phyloP scores from a whole-genome alignment of 2,797 vertebrate genomes.

The Myotis findleyi region DNA sequence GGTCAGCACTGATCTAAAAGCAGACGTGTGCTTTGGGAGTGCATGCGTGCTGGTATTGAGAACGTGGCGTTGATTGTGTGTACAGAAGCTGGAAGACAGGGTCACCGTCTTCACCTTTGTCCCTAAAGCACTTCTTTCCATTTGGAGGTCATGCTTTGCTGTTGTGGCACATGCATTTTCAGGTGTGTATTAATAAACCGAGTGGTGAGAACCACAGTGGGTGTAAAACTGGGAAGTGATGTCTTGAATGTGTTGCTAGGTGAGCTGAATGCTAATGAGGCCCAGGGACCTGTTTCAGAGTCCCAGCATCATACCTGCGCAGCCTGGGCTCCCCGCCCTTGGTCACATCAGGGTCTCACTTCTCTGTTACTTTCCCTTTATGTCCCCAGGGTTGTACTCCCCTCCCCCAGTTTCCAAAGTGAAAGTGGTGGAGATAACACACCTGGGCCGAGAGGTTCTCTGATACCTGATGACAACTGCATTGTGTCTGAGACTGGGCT shows the following conservation, averaged over 20 bases:
- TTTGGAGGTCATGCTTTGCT: neutral
- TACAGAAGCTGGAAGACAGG: neutral
- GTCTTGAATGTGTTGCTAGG: neutral
- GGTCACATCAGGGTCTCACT: neutral
- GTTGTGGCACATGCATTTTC: accelerated
- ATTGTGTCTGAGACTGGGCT: neutral
- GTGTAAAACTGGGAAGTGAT: neutral
- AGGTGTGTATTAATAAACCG: neutral
- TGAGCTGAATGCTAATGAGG: neutral
- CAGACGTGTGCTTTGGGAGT: slow-evolving; percentile 38
- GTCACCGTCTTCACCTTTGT: neutral
- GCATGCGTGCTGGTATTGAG: neutral
- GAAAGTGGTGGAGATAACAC: accelerated
- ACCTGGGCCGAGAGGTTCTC: neutral
- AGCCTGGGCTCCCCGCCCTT: neutral
- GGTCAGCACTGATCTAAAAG: slow-evolving; percentile 42
- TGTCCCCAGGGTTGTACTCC: accelerated
- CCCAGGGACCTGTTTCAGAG: neutral
- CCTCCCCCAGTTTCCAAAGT: neutral
- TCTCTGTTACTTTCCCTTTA: neutral
- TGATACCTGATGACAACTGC: accelerated
- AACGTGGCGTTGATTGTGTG: neutral
- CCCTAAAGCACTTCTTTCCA: neutral
- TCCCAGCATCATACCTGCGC: neutral
- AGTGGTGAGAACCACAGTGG: neutral